Evolutionary conservation across 2,113 vertebrate genomes (phyloP), one percentile per base, ranked within the genome.

Genomic region (Ahaetulla prasina): DNA sequence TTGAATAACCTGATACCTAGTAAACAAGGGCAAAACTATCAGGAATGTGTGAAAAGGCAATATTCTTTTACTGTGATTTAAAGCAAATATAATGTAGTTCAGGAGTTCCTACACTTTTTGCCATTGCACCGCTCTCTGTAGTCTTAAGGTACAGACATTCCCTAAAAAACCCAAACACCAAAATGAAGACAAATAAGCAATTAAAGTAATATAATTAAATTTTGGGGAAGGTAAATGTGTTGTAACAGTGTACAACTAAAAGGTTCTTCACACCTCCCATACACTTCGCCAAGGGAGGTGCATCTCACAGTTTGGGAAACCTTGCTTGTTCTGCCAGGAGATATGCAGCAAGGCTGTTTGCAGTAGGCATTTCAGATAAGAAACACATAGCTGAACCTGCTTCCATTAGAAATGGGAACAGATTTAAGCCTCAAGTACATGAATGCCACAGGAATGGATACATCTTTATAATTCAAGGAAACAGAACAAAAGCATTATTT

Each of bases 401-500:
- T 93, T 93, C 88, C 96, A 93, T 63, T 43, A 63, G 43, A 91
- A 74, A 95, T 80, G 50, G 94, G 49, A 2, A 80, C 91, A 94
- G 94, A 91, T 85, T 90, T 93, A 94, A 85, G 87, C 54, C 87
- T 74, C 94, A 84, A 0, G 90, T 50, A 85, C 94, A 94, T 91
- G 93, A 54, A 93, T 35, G 90, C 91, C 91, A 87, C 0, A 74
- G 90, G 10, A 20, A 95, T 85, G 88, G 90, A 94, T 95, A 95
- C 86, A 94, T 96, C 95, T 96, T 90, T 49, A 95, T 97, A 96
- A 91, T 96, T 96, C 92, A 90, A 90, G 74, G 85, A 91, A 92
- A 85, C 90, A 39, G 52, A 95, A 96, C 94, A 95, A 95, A 96
- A n/a, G 91, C 93, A 95, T 97, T 97, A 97, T 96, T 93, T 92